Evolutionary conservation across 2,113 vertebrate species (phyloP).

Genomic region (Cochlearius cochlearius): DNA sequence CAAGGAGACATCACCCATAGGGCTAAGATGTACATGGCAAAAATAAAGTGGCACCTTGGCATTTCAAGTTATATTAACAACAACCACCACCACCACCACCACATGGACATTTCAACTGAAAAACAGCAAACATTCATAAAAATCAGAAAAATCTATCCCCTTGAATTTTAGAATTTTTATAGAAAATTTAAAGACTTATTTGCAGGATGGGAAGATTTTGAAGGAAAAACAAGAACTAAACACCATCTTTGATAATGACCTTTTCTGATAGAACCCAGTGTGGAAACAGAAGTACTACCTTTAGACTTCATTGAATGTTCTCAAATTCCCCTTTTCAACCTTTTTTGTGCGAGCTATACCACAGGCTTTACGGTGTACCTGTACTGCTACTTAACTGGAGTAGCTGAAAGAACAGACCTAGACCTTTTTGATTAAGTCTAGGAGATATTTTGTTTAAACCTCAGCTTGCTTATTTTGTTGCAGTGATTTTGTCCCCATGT

Average conservation of each 20-base stretch:
- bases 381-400: background rate
- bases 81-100: background rate
- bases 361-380: background rate
- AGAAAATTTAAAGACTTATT: background rate
- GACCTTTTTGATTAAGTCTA: background rate
- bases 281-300: background rate
- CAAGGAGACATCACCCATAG: background rate
- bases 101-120: background rate
- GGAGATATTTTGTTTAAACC: background rate
- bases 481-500: background rate
- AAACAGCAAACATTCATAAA: background rate
- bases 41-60: background rate
- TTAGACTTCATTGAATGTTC: background rate
- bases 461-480: background rate
- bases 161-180: background rate
- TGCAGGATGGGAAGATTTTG: background rate
- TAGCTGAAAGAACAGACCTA: background rate
- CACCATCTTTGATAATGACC: background rate
- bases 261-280: background rate
- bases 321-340: background rate
- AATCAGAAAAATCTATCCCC: rapidly evolving
- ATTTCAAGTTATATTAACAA: background rate
- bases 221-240: background rate
- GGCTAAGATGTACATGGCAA: background rate
- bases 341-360: background rate